A percentile compares a stretch with the other conserved stretches of the same genome.
phyloP scores from a whole-genome alignment of 1,140 invertebrate genomes.

The Listronotus bonariensis region DNA sequence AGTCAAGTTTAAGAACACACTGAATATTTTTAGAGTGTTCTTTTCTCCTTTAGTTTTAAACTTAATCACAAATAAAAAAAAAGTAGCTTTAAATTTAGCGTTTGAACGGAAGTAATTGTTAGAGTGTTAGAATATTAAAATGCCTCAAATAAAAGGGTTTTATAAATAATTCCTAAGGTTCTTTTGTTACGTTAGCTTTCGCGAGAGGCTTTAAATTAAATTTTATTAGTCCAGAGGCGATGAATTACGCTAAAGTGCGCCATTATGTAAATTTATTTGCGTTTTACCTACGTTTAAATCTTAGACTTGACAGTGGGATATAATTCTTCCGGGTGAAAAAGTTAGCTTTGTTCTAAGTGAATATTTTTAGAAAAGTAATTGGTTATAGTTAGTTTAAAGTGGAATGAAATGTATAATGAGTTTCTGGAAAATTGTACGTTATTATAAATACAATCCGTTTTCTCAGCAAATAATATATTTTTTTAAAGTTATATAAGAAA shows the following conservation, averaged over 20 bases:
- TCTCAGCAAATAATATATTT: too few relatives aligned
- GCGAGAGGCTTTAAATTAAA: slow-evolving; percentile 33
- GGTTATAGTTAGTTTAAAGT: too few relatives aligned
- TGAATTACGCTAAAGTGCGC: slow-evolving; percentile 37
- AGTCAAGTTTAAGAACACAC: too few relatives aligned
- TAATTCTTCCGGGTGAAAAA: slow-evolving; percentile 15
- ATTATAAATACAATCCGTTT: too few relatives aligned
- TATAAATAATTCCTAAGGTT: slow-evolving; percentile 29
- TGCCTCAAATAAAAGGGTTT: slow-evolving; percentile 20
- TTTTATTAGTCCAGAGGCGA: slow-evolving; percentile 35
- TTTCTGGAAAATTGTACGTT: too few relatives aligned
- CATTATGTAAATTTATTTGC: slow-evolving; percentile 39
- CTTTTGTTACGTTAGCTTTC: slow-evolving; percentile 28
- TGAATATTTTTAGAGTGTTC: too few relatives aligned
- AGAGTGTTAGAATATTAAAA: slow-evolving; percentile 19
- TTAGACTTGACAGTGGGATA: slow-evolving; percentile 28
- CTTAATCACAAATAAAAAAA: too few relatives aligned
- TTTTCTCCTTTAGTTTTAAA: too few relatives aligned
- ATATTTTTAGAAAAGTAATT: slow-evolving; percentile 12
- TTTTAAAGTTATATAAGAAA: too few relatives aligned
- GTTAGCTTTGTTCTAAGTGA: not conserved
- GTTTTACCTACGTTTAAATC: slow-evolving; percentile 32
- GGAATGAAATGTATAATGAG: too few relatives aligned
- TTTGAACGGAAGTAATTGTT: slow-evolving; percentile 3
- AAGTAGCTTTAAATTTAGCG: too few relatives aligned